phyloP scores from a whole-genome alignment of 2,113 vertebrate genomes.

The Mus musculus region DNA sequence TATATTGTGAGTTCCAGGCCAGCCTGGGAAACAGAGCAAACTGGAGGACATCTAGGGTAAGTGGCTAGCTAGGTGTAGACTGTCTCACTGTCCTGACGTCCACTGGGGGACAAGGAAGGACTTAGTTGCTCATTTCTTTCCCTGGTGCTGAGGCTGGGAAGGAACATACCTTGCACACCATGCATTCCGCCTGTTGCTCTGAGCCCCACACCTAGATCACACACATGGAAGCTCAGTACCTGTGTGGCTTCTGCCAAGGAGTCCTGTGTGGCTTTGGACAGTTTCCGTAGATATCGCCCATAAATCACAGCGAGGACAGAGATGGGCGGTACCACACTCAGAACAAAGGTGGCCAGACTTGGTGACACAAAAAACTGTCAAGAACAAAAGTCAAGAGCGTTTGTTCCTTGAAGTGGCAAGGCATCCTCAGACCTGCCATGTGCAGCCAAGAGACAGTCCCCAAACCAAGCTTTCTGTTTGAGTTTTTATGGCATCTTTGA shows the following conservation, averaged over 20 bases:
- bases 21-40: neutral
- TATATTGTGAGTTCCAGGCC: neutral
- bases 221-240: conserved; percentile 82
- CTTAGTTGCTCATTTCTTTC: neutral
- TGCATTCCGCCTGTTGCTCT: neutral
- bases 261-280: conserved; percentile 95
- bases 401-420: neutral
- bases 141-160: neutral
- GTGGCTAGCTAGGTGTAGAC: neutral
- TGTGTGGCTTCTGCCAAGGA: conserved; percentile 95
- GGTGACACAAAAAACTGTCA: conserved; percentile 95
- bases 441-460: neutral
- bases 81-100: neutral
- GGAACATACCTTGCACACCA: too few species aligned
- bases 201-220: neutral
- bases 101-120: neutral
- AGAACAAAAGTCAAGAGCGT: conserved; percentile 68
- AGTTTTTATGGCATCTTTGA: neutral
- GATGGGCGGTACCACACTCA: conserved; percentile 95
- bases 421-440: neutral
- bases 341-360: conserved; percentile 93
- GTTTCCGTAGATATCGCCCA: conserved; percentile 93
- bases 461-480: neutral
- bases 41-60: neutral
- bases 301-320: conserved; percentile 92